phyloP scores from a whole-genome alignment of 2,797 vertebrate species.

The Lepus oiostolus region DNA sequence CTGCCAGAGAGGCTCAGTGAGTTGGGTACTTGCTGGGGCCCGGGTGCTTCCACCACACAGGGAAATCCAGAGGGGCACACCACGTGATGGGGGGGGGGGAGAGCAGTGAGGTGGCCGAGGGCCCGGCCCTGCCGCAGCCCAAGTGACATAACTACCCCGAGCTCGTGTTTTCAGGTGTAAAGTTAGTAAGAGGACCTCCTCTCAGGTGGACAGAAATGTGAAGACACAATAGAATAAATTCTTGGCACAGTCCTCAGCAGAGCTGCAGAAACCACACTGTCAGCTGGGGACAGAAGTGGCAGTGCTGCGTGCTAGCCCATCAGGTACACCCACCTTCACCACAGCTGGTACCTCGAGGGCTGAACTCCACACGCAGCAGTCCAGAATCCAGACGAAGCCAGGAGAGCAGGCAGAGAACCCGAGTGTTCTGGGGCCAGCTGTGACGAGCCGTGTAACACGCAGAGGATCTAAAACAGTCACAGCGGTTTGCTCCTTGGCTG shows the following conservation, averaged over 20 bases:
- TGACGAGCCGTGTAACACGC: not conserved
- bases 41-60: not conserved
- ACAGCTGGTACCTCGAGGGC: too few species aligned
- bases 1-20: not conserved
- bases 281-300: too few species aligned
- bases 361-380: too few species aligned
- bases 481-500: not conserved
- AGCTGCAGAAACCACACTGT: too few species aligned
- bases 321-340: too few species aligned
- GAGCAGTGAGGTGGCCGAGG: rapidly evolving
- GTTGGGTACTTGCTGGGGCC: not conserved
- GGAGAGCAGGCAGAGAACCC: not conserved
- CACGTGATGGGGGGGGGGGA: not conserved
- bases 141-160: not conserved
- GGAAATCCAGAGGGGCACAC: not conserved
- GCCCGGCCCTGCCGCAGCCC: too few species aligned
- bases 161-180: too few species aligned
- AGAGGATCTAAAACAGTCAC: not conserved
- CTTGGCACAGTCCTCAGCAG: not conserved
- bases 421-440: not conserved
- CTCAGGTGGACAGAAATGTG: not conserved
- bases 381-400: not conserved
- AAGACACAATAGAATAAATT: not conserved
- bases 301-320: too few species aligned
- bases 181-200: not conserved